Evolutionary conservation across 1,140 invertebrate genomes (phyloP).

Genomic region (Conus ventricosus): DNA sequence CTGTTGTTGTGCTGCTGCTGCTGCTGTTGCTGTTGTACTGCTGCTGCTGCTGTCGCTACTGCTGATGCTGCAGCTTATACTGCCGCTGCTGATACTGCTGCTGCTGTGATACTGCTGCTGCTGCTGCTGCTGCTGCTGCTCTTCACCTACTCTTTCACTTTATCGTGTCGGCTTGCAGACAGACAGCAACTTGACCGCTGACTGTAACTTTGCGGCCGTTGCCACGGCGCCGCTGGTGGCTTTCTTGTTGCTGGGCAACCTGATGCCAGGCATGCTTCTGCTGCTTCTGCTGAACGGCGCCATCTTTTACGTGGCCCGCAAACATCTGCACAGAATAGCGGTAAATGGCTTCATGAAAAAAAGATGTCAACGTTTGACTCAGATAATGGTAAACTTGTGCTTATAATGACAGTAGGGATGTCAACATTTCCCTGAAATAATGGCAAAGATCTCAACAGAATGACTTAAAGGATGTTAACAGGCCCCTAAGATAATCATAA

Average conservation of each 20-base stretch:
- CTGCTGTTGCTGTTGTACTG: slow-evolving; percentile 9
- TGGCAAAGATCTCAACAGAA: too few species aligned
- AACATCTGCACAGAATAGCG: slow-evolving; percentile 4
- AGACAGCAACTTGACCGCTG: background rate
- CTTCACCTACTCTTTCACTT: background rate
- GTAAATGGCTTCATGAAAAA: background rate
- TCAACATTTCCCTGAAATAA: too few species aligned
- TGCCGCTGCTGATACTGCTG: slow-evolving; percentile 32
- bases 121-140: slow-evolving; percentile 27
- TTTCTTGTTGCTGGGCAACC: slow-evolving; percentile 18
- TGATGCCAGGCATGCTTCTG: slow-evolving; percentile 35
- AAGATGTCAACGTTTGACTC: background rate
- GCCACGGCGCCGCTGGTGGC: background rate
- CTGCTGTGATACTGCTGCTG: slow-evolving; percentile 38
- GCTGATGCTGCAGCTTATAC: slow-evolving; percentile 29
- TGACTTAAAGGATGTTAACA: too few species aligned
- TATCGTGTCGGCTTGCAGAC: background rate
- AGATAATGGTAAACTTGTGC: too few species aligned
- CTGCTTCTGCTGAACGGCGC: slow-evolving; percentile 31
- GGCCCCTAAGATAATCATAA: too few species aligned
- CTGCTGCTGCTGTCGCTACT: slow-evolving; percentile 14
- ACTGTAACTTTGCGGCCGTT: slow-evolving; percentile 14
- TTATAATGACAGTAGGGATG: too few species aligned
- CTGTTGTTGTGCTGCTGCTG: slow-evolving; percentile 28
- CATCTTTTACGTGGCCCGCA: slow-evolving; percentile 3